Evolutionary conservation across 2,888 invertebrate species (phyloP).

Genomic region (Callyntrura guangdongensis): DNA sequence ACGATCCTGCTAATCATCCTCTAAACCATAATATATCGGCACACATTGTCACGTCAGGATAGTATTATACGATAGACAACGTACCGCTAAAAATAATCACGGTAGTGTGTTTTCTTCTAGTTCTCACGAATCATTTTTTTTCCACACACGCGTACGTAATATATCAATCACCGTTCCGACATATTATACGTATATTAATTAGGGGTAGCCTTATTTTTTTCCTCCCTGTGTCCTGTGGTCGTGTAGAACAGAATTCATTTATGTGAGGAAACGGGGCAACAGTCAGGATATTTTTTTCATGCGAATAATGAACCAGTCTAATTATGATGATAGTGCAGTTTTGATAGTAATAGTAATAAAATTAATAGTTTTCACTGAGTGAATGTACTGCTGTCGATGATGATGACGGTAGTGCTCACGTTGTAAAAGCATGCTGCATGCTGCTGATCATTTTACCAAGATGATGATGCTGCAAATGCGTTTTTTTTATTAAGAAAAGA

Average conservation of each 20-base stretch:
- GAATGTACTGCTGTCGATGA: neutral
- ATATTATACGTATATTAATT: no score
- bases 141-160: no score
- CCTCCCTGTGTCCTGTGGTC: neutral
- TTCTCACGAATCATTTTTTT: neutral
- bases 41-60: no score
- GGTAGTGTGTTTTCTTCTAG: neutral
- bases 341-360: constrained; percentile 5
- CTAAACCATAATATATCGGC: neutral
- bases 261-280: neutral
- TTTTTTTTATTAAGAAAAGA: neutral
- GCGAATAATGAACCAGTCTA: neutral
- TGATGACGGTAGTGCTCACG: neutral
- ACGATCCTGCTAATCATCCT: constrained; percentile 9
- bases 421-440: neutral
- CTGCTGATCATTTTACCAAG: neutral
- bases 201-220: neutral
- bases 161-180: no score
- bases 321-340: constrained; percentile 31
- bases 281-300: neutral
- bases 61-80: no score
- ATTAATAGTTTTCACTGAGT: neutral
- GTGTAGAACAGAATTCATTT: neutral
- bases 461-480: neutral
- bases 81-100: neutral